These are phyloP conservation scores for Pangasius mekongensis DNA, from an alignment of 2,797 vertebrate genomes.

Conservation along the genomic window DNA sequence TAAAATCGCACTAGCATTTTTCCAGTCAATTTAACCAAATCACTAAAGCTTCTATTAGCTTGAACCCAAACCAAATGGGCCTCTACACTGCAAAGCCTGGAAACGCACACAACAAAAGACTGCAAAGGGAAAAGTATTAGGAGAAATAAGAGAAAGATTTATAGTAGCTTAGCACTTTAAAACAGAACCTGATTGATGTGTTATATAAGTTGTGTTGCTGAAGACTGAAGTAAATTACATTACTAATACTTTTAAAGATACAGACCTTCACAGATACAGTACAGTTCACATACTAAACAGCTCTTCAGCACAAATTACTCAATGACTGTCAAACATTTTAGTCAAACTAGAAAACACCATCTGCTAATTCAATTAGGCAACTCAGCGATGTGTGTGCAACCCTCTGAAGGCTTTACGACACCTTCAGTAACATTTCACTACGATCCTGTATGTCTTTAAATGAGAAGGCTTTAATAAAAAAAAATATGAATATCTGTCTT, in stretches of 20 bases:
- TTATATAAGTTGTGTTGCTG: too few relatives aligned
- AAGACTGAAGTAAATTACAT: not conserved
- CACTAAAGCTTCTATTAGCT: constrained; percentile 53
- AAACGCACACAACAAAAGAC: constrained; percentile 27
- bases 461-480: not conserved
- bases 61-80: constrained; percentile 46
- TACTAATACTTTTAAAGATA: not conserved
- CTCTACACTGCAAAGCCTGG: constrained; percentile 14
- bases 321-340: constrained; percentile 15
- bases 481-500: not conserved
- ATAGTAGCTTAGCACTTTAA: not conserved
- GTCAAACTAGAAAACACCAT: constrained; percentile 21
- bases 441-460: not conserved
- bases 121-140: not conserved
- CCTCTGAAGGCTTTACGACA: constrained; percentile 18
- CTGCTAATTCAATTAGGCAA: constrained; percentile 42
- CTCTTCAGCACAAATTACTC: constrained; percentile 4
- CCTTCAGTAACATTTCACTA: constrained; percentile 11
- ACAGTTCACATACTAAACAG: not conserved
- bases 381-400: not conserved
- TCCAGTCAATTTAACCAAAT: constrained; percentile 78
- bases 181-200: too few relatives aligned
- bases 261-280: not conserved
- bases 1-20: constrained; percentile 72
- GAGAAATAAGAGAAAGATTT: not conserved